Conservation (phyloP, 2,888 invertebrate genomes). For the Plusia festucae region DNA sequence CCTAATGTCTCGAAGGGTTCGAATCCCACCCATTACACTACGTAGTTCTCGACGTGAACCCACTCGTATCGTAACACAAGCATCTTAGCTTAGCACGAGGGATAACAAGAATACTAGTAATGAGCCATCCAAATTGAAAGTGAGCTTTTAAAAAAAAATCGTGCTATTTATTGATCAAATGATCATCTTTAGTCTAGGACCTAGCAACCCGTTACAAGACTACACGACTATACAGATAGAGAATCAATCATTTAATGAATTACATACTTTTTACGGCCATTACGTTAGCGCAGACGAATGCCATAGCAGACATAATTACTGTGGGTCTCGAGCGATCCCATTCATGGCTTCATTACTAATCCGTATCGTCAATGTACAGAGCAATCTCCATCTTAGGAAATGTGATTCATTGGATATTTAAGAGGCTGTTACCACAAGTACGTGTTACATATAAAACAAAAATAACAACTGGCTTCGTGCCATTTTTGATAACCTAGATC, state of each 20-base stretch:
- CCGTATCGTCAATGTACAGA: background rate
- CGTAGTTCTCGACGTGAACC: no score
- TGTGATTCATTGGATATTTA: slow-evolving; percentile 2
- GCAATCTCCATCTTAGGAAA: slow-evolving; percentile 14
- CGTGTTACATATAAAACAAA: slow-evolving; percentile 21
- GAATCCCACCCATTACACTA: no score
- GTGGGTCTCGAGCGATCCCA: background rate
- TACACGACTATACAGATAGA: background rate
- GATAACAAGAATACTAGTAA: no score
- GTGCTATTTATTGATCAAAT: no score
- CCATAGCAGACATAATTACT: background rate
- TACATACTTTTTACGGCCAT: background rate
- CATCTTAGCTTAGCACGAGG: no score
- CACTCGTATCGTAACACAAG: no score
- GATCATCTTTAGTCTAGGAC: background rate
- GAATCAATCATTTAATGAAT: background rate
- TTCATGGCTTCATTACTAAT: slow-evolving; percentile 19
- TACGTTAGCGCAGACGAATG: background rate
- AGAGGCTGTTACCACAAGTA: slow-evolving; percentile 18
- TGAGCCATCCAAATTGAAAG: no score
- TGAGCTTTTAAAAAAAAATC: no score
- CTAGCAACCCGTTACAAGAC: background rate
- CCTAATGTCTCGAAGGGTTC: no score
- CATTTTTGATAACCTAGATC: slow-evolving; percentile 45
- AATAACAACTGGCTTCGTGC: slow-evolving; percentile 28